Percentiles rank a stretch among this genome's conserved stretches.
Conservation (phyloP, 1,140 invertebrate species). For the Pseudoatta argentina region DNA sequence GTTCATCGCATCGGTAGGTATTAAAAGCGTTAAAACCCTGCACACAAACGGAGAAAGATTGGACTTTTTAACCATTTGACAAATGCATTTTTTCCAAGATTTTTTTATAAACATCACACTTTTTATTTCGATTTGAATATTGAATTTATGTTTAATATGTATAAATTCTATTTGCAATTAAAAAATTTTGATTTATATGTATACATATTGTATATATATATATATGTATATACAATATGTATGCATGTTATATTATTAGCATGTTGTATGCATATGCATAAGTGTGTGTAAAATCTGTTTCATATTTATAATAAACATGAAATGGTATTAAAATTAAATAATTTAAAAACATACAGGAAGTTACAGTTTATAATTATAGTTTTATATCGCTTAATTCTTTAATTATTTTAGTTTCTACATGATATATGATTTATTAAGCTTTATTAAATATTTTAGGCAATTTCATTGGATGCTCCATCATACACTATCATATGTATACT, state of each 20-base stretch:
- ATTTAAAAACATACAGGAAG: too few species aligned
- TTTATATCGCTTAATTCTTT: too few species aligned
- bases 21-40: conserved; percentile 41
- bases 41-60: background rate
- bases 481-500: background rate
- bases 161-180: background rate
- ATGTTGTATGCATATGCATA: background rate
- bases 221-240: background rate
- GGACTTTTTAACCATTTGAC: conserved; percentile 30
- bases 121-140: background rate
- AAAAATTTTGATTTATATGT: background rate
- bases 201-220: background rate
- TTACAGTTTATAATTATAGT: too few species aligned
- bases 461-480: background rate
- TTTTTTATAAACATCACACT: background rate
- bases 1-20: conserved; percentile 31
- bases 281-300: too few species aligned
- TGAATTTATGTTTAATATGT: background rate
- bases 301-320: background rate
- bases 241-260: background rate
- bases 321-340: background rate
- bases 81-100: background rate
- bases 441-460: conserved; percentile 13
- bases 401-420: too few species aligned
- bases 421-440: background rate